These are phyloP conservation scores for Sardinella longiceps DNA, from an alignment of 2,797 vertebrate genomes.

Conservation along the genomic window DNA sequence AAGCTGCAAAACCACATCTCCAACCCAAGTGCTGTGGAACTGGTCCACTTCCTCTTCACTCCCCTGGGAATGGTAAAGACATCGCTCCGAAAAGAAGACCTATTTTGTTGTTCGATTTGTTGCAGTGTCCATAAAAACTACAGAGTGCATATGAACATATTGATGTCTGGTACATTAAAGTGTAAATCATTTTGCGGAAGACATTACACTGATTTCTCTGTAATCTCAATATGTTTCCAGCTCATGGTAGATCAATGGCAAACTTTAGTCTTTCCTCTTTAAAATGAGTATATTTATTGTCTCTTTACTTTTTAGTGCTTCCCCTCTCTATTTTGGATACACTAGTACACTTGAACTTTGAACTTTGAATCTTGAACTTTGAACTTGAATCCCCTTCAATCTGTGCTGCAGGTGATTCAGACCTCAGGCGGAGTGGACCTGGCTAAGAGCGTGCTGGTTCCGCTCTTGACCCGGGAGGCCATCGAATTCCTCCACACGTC, in stretches of 20 bases:
- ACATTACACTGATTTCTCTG: background rate
- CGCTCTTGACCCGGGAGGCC: slow-evolving; percentile 85
- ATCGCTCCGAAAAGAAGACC: too few species aligned
- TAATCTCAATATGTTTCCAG: background rate
- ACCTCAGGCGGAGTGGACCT: slow-evolving; percentile 87
- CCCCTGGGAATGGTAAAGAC: slow-evolving; percentile 88
- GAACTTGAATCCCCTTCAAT: too few species aligned
- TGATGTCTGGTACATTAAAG: too few species aligned
- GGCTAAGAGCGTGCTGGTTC: slow-evolving; percentile 85
- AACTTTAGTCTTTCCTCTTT: background rate
- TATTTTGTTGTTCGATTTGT: too few species aligned
- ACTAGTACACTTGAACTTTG: too few species aligned
- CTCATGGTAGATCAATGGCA: background rate
- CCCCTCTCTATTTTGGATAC: too few species aligned
- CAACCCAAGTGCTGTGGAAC: slow-evolving; percentile 90
- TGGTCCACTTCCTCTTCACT: slow-evolving; percentile 94
- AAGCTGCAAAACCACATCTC: slow-evolving; percentile 92
- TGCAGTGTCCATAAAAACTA: too few species aligned
- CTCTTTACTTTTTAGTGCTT: background rate
- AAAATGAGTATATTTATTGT: background rate
- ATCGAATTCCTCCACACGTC: slow-evolving; percentile 86
- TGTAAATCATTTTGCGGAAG: too few species aligned
- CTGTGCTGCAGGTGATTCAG: slow-evolving; percentile 83
- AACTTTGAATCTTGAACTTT: background rate
- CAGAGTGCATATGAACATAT: too few species aligned